Base-by-base conservation (phyloP, 1,140 invertebrate genomes). In the Anagrus nilaparvatae region DNA sequence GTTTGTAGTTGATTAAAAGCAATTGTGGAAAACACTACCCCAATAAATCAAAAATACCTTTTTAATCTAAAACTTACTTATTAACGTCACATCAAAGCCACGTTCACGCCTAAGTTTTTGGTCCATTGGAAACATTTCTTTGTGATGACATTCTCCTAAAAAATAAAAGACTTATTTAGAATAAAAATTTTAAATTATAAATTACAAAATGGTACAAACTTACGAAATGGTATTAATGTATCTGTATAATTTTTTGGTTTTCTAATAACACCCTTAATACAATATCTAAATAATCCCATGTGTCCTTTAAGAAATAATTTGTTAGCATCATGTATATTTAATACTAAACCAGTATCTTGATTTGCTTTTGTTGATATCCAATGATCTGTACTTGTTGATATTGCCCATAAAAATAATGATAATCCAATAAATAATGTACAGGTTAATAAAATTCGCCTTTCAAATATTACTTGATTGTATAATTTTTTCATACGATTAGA, bases 361-460 rank as follows among this genome's bases (percentile, higher is more conserved):
- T 42, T 19, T 2, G 6, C 16, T 43, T 72, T 51, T 35, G 85
- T 72, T 13, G 73, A 71, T 38, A 79, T 78, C 84, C 84, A 88
- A 53, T 80, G 77, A 53, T 81, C 74, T 2, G 84, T 86, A 29
- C 76, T 74, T 34, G 87, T 78, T 13, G 84, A 79, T 1, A 79
- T 62, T 6, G 81, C 75, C 84, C 84, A 87, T 2, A 85, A 52
- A 30, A 83, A 70, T 1, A 76, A 65, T 1, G 75, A 77, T 0
- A 86, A 32, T 2, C 78, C 75, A 9, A 83, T 72, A 4, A 82
- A 56, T n/a, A 73, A 59, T 1, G 82, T 85, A 44, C 79, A 81
- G 2, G 70, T 74, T 16, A 84, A 70, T 10, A 87, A 70, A 4
- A 82, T 68, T 13, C 81, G 67, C 13, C 81, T 72, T 54, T 87